Evolutionary conservation across 2,888 invertebrate species (phyloP).

Genomic region (Aradus depressus): DNA sequence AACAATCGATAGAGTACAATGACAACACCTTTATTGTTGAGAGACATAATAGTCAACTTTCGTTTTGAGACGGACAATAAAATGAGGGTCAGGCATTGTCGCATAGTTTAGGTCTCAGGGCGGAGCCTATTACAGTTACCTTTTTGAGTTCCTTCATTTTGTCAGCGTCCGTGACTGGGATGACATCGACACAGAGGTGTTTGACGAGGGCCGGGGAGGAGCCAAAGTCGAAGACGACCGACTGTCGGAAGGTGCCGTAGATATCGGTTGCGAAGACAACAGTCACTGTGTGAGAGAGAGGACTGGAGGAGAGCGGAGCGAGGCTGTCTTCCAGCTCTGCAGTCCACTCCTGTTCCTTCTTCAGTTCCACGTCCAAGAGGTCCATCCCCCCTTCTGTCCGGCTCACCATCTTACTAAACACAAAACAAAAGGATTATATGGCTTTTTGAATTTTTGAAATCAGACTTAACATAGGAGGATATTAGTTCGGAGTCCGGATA

Average conservation of each 20-base stretch:
- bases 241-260: conserved; percentile 61
- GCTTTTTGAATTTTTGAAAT: too few species aligned
- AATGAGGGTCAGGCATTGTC: not conserved
- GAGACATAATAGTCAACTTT: not conserved
- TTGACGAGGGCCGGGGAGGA: conserved; percentile 50
- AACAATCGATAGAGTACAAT: too few species aligned
- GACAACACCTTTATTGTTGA: too few species aligned
- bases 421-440: not conserved
- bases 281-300: conserved; percentile 40
- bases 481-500: too few species aligned
- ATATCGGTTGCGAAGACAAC: conserved; percentile 56
- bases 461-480: too few species aligned
- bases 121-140: conserved; percentile 36
- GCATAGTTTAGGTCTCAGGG: not conserved
- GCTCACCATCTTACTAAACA: not conserved
- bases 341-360: conserved; percentile 43
- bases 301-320: conserved; percentile 13
- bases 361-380: conserved; percentile 38
- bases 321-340: conserved; percentile 23
- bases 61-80: not conserved
- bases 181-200: conserved; percentile 63
- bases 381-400: conserved; percentile 25
- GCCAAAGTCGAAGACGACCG: conserved; percentile 64
- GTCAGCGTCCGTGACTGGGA: conserved; percentile 53
- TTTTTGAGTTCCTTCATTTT: conserved; percentile 53